phyloP scores from a whole-genome alignment of 2,888 invertebrate species.

The Caprella mutica region DNA sequence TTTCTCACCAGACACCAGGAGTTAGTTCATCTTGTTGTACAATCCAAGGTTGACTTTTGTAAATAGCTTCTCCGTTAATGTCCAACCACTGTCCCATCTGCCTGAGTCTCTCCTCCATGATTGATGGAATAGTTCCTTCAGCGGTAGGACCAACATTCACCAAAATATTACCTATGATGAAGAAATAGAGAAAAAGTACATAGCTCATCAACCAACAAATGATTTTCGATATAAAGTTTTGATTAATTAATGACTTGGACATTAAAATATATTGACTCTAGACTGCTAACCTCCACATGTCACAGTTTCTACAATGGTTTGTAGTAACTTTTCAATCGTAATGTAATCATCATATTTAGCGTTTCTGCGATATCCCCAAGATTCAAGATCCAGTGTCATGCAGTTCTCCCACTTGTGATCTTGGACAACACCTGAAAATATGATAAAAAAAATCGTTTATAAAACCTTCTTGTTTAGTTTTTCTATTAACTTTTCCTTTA shows the following conservation, averaged over 20 bases:
- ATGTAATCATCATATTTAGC: constrained; percentile 56
- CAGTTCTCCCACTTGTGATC: constrained; percentile 91
- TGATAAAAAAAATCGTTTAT: too few species aligned
- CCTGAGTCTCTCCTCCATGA: constrained; percentile 62
- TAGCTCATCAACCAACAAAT: too few species aligned
- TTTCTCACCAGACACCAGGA: constrained; percentile 39
- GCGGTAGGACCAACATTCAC: constrained; percentile 82
- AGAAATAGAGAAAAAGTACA: too few species aligned
- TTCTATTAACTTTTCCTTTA: not conserved
- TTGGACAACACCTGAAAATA: constrained; percentile 52
- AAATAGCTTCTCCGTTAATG: constrained; percentile 80
- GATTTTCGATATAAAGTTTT: too few species aligned
- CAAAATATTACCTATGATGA: constrained; percentile 58
- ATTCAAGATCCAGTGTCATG: constrained; percentile 72
- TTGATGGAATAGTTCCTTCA: constrained; percentile 70
- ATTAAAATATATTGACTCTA: not conserved
- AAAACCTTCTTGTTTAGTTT: too few species aligned
- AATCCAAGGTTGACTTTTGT: constrained; percentile 62
- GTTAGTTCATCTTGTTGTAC: constrained; percentile 69
- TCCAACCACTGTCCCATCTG: constrained; percentile 67
- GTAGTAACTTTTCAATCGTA: constrained; percentile 52
- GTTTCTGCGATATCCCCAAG: constrained; percentile 76
- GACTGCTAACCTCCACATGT: constrained; percentile 68
- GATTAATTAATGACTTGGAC: too few species aligned
- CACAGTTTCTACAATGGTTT: constrained; percentile 59